A percentile compares a stretch with the other conserved stretches of the same genome.
Evolutionary conservation across 64 coral and sea anemone species (phyloP).

Genomic region (Pocillopora verrucosa): DNA sequence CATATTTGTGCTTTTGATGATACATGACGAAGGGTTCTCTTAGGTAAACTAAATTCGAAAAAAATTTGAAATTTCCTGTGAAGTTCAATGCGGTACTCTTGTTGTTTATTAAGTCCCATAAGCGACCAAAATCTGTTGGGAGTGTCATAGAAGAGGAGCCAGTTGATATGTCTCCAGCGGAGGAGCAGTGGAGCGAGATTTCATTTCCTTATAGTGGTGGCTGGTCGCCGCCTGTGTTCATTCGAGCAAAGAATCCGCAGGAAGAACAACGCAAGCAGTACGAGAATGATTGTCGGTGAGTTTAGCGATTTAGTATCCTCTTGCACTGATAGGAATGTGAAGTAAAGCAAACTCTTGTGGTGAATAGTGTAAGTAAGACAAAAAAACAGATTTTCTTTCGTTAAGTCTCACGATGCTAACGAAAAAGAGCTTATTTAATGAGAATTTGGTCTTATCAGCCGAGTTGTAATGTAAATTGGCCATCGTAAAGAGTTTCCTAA

Average conservation of each 20-base stretch:
- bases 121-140: conserved; percentile 66
- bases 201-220: conserved; percentile 69
- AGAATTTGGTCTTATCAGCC: no score
- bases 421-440: no score
- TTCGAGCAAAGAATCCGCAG: conserved; percentile 61
- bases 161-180: conserved; percentile 25
- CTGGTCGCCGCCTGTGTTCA: conserved; percentile 84
- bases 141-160: not conserved
- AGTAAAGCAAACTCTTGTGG: no score
- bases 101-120: conserved; percentile 44
- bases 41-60: not conserved
- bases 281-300: conserved; percentile 85
- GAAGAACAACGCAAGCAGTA: conserved; percentile 84
- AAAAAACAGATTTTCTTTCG: not conserved
- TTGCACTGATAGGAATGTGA: not conserved
- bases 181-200: conserved; percentile 55
- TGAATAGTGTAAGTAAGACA: not conserved
- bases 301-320: not conserved
- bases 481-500: no score
- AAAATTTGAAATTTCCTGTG: not conserved
- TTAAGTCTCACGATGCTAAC: no score
- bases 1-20: no score
- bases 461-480: no score
- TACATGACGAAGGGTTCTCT: no score
- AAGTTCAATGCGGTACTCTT: not conserved